Base-by-base conservation (phyloP, 2,888 invertebrate species). In the Trilocha varians region DNA sequence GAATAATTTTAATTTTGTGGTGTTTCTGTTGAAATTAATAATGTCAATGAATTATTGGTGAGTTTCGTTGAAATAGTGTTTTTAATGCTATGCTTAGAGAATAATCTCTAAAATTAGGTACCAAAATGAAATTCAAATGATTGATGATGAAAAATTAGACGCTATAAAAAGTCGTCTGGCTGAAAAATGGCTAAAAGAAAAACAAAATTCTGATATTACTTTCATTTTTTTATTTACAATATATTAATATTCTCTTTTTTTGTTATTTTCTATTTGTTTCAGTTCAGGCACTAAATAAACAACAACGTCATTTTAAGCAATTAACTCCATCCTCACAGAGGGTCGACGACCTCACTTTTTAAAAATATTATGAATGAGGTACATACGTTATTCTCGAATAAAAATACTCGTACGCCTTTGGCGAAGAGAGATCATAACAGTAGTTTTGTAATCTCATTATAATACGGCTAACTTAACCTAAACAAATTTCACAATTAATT, bases 181-280 rank as follows among this genome's bases (percentile, higher is more conserved):
- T 36, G 36, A 4, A 16, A 14, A 16, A 36, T 15, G 17, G 32
- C 13, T 13, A 3, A 16, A 14, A 39, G 48, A 44, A 32, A 55
- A 53, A 55, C 45, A 39, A 70, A 60, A 62, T 43, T 41, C 49
- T 48, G 34, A 39, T 48, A 63, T 65, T 62, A 65, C 52, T 69
- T 66, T 65, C 57, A 71, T 62, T 65, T 71, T n/a, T 78, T 83
- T 83, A 82, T 84, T 83, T 84, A 84, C 83, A 84, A 84, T 82
- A 85, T 83, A 83, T 80, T 83, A 78, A 78, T 83, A 80, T 82
- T 74, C 73, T 82, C 76, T 82, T 67, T 73, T 60, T 62, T 59
- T 65, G 62, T 68, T 63, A 66, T 70, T 59, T 53, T 62, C 39
- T 64, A 65, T 63, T 70, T 73, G 25, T 59, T 65, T 78, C 68